These are phyloP conservation scores for Typhlomys cinereus DNA, from an alignment of 2,113 vertebrate genomes.

Conservation along the genomic window DNA sequence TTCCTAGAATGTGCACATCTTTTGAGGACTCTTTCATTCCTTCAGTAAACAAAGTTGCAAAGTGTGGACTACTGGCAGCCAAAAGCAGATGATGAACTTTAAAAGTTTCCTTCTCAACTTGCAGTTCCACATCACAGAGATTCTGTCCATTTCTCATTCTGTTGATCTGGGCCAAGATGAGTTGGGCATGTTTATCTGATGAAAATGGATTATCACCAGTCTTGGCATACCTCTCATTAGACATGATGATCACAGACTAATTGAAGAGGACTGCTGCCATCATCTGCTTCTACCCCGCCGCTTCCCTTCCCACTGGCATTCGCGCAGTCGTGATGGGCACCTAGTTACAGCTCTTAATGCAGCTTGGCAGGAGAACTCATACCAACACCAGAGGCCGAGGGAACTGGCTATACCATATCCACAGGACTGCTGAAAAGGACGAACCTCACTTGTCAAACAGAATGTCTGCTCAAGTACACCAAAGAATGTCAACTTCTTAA, in stretches of 20 bases:
- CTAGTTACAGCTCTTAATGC: too few relatives aligned
- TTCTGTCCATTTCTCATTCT: constrained; percentile 90
- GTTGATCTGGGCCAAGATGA: constrained; percentile 95
- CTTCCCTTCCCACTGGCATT: too few relatives aligned
- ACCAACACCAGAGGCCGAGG: too few relatives aligned
- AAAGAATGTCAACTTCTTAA: too few relatives aligned
- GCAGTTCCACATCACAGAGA: constrained; percentile 95
- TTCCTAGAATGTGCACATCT: constrained; percentile 93
- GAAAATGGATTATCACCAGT: constrained; percentile 78
- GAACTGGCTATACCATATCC: too few relatives aligned
- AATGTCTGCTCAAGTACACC: too few relatives aligned
- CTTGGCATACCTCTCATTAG: constrained; percentile 72
- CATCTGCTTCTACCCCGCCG: constrained; percentile 58
- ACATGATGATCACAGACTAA: constrained; percentile 82
- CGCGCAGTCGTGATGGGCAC: too few relatives aligned
- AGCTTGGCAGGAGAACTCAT: too few relatives aligned
- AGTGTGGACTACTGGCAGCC: constrained; percentile 97
- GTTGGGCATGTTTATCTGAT: constrained; percentile 91
- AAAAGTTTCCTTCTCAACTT: constrained; percentile 90
- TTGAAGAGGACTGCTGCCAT: constrained; percentile 46
- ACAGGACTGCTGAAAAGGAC: too few relatives aligned
- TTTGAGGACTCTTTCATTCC: constrained; percentile 94
- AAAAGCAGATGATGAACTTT: constrained; percentile 93
- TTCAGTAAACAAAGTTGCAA: constrained; percentile 94
- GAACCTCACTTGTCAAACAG: too few relatives aligned